Conservation (phyloP, 1,140 invertebrate genomes). For the Anastrepha obliqua region DNA sequence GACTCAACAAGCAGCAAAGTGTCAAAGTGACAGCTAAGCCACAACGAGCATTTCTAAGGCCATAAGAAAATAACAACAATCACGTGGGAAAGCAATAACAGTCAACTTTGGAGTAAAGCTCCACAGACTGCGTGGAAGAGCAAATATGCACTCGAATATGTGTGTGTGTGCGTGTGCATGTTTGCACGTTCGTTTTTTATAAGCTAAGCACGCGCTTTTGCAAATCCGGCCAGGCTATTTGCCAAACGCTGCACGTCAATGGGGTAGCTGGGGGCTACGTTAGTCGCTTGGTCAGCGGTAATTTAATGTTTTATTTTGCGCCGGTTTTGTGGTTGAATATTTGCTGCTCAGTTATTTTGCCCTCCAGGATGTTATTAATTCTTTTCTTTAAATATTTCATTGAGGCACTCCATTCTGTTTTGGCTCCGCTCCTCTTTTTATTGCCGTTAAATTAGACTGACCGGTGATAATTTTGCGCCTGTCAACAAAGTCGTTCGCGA, state of each 20-base stretch:
- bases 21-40: not conserved
- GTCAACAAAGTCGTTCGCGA: constrained; percentile 15
- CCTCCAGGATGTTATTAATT: too few species aligned
- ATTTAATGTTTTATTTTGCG: too few species aligned
- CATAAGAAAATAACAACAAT: not conserved
- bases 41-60: not conserved
- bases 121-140: not conserved
- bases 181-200: too few species aligned
- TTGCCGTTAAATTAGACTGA: not conserved
- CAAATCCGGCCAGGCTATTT: too few species aligned
- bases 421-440: not conserved
- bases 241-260: too few species aligned
- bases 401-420: not conserved
- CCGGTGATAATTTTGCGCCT: constrained; percentile 17
- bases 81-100: not conserved
- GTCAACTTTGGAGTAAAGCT: constrained; percentile 17
- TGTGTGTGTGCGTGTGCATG: not conserved
- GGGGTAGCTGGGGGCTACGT: too few species aligned
- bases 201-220: too few species aligned
- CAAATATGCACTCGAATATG: not conserved
- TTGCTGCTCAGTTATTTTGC: too few species aligned
- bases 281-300: too few species aligned
- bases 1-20: not conserved
- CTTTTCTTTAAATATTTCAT: not conserved
- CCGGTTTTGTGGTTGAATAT: too few species aligned